A percentile compares a stretch with the other conserved stretches of the same genome.
Conservation (phyloP, 2,113 vertebrate genomes). For the Heptranchias perlo region DNA sequence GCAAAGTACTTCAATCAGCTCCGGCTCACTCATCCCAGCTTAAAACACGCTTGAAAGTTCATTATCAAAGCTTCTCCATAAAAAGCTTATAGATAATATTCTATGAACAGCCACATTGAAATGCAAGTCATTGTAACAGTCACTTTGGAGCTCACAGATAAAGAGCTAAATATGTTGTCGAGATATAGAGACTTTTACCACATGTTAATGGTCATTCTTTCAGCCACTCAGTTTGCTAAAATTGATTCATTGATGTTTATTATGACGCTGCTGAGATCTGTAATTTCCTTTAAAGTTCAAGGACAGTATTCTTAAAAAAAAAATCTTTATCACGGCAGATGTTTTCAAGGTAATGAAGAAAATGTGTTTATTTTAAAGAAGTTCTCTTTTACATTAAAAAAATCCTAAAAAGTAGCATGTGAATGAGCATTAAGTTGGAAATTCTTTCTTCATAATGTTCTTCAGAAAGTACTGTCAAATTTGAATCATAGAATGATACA, state of each 20-base stretch:
- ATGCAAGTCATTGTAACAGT: not conserved
- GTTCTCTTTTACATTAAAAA: not conserved
- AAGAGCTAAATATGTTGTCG: not conserved
- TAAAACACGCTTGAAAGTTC: conserved; percentile 8
- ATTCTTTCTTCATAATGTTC: not conserved
- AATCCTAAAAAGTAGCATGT: not conserved
- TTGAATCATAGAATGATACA: no score
- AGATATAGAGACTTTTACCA: not conserved
- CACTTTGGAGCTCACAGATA: not conserved
- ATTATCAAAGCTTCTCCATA: not conserved
- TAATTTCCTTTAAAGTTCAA: conserved; percentile 29
- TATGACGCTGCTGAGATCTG: not conserved
- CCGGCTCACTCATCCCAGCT: not conserved
- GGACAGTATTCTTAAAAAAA: not conserved
- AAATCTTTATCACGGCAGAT: not conserved
- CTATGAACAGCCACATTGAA: not conserved
- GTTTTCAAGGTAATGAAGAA: not conserved
- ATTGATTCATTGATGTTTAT: not conserved
- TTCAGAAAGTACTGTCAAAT: not conserved
- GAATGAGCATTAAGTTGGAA: not conserved
- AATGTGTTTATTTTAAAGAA: not conserved
- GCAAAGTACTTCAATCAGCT: not conserved
- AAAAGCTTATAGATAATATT: not conserved
- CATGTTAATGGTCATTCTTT: not conserved
- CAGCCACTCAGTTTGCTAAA: not conserved